Percentiles rank a stretch among this genome's conserved stretches.
phyloP scores from a whole-genome alignment of 2,113 vertebrate genomes.

The Solea solea region DNA sequence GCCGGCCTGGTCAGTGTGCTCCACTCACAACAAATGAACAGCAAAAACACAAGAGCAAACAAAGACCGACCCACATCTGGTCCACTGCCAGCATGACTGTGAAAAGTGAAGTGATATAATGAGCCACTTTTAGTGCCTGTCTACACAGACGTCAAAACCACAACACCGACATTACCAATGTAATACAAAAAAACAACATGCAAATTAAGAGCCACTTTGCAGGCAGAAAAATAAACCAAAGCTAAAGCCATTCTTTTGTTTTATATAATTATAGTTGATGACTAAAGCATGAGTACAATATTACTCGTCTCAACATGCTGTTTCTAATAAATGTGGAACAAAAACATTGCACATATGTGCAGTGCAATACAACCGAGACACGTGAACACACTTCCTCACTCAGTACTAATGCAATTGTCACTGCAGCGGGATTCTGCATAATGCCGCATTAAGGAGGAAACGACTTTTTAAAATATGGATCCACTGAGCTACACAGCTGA shows the following conservation, averaged over 20 bases:
- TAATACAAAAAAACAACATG: neutral
- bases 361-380: neutral
- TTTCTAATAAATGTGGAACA: too few relatives aligned
- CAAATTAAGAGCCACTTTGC: neutral
- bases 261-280: neutral
- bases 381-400: neutral
- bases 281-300: neutral
- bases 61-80: neutral
- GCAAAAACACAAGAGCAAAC: neutral
- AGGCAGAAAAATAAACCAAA: neutral
- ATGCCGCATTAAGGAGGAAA: conserved; percentile 7
- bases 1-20: too few relatives aligned
- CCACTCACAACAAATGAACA: neutral
- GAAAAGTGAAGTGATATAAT: neutral
- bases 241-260: neutral
- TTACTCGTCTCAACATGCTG: too few relatives aligned
- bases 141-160: neutral
- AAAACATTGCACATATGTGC: neutral
- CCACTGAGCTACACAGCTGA: neutral
- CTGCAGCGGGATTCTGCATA: conserved; percentile 8
- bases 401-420: neutral
- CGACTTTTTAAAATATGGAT: conserved; percentile 8
- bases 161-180: neutral
- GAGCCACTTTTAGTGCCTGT: neutral
- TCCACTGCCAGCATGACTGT: neutral